Percentiles rank a stretch among this genome's conserved stretches.
Conservation (phyloP, 2,888 invertebrate genomes). For the Lithophane semibrunnea region DNA sequence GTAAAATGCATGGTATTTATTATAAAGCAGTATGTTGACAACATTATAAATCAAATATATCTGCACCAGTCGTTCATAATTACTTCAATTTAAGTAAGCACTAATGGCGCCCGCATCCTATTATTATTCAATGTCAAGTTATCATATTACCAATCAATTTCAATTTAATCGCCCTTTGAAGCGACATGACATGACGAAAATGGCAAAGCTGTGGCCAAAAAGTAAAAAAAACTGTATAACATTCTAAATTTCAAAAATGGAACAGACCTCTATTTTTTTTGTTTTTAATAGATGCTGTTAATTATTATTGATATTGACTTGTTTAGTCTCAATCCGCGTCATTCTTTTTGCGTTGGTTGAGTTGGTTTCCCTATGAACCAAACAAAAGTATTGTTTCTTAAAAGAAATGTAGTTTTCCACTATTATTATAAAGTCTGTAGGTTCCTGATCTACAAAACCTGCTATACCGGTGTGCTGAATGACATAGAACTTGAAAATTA, state of each 20-base stretch:
- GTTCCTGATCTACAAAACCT: constrained; percentile 72
- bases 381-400: neutral
- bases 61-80: neutral
- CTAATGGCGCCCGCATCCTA: constrained; percentile 9
- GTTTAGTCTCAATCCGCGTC: neutral
- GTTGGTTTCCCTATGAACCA: neutral
- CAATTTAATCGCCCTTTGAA: neutral
- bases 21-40: neutral
- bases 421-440: constrained; percentile 42
- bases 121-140: neutral
- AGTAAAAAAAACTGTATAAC: neutral
- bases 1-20: neutral
- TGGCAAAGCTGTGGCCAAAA: neutral
- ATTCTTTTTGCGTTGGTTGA: neutral
- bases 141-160: constrained; percentile 2
- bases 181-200: neutral
- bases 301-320: neutral
- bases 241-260: neutral
- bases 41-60: neutral
- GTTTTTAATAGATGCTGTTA: neutral
- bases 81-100: neutral
- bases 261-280: neutral
- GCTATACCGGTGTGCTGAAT: constrained; percentile 76
- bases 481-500: constrained; percentile 88
- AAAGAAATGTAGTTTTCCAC: constrained; percentile 21